These are phyloP conservation scores for Oncorhynchus masou DNA, from an alignment of 2,113 vertebrate species.

Conservation along the genomic window DNA sequence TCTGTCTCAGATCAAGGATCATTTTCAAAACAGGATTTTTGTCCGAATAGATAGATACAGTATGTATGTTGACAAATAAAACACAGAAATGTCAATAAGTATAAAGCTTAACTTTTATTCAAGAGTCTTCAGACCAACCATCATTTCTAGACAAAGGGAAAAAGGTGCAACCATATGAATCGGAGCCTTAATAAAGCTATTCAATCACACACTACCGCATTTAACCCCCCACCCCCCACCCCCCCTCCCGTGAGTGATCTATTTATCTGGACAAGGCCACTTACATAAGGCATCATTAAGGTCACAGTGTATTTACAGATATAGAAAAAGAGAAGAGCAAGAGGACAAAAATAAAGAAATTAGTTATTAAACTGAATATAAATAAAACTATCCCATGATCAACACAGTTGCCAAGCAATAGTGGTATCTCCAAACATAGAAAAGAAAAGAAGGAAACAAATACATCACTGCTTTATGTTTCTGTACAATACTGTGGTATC, in stretches of 20 bases:
- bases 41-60: slow-evolving; percentile 4
- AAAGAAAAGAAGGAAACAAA: slow-evolving; percentile 25
- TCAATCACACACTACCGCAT: slow-evolving; percentile 82
- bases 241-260: slow-evolving; percentile 61
- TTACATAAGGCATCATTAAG: slow-evolving; percentile 98
- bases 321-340: slow-evolving; percentile 81
- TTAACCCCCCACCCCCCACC: slow-evolving; percentile 74
- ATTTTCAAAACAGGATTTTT: slow-evolving; percentile 28
- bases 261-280: slow-evolving; percentile 83
- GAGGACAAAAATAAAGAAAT: slow-evolving; percentile 40
- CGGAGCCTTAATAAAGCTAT: slow-evolving; percentile 90
- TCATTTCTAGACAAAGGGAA: slow-evolving; percentile 14
- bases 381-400: slow-evolving; percentile 79
- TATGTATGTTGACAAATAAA: slow-evolving; percentile 29
- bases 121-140: slow-evolving; percentile 37
- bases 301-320: slow-evolving; percentile 98
- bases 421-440: slow-evolving; percentile 86
- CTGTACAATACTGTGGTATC: slow-evolving; percentile 76
- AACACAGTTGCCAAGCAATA: slow-evolving; percentile 88
- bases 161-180: slow-evolving; percentile 84
- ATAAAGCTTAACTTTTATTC: slow-evolving; percentile 50
- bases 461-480: slow-evolving; percentile 79
- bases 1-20: slow-evolving; percentile 29
- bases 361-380: slow-evolving; percentile 84
- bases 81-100: slow-evolving; percentile 46